phyloP scores from a whole-genome alignment of 1,140 invertebrate species.

The Goniozus legneri region DNA sequence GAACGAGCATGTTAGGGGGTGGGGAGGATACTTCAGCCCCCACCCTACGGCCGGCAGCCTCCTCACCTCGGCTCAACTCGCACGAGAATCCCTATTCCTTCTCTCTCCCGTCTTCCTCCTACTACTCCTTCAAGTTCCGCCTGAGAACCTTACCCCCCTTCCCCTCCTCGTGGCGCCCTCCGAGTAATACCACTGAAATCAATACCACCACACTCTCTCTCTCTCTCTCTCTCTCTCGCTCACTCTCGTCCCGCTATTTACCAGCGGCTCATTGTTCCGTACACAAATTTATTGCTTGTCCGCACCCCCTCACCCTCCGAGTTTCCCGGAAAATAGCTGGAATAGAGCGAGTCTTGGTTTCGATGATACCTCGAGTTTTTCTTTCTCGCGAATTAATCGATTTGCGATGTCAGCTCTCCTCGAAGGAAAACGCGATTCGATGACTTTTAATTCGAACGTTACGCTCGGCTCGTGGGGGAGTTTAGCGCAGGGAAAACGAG shows the following conservation, averaged over 20 bases:
- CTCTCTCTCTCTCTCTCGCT: too few species aligned
- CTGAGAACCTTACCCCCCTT: constrained; percentile 11
- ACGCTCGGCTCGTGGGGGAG: constrained; percentile 9
- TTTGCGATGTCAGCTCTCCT: too few species aligned
- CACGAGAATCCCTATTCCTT: constrained; percentile 6
- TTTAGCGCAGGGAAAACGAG: constrained; percentile 17
- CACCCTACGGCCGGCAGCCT: too few species aligned
- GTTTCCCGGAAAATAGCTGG: too few species aligned
- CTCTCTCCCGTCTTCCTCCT: neutral
- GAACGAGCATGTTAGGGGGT: constrained; percentile 40
- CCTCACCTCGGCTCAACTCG: too few species aligned
- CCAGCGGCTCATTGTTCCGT: constrained; percentile 38
- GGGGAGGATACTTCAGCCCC: constrained; percentile 31
- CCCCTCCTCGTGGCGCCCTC: constrained; percentile 4
- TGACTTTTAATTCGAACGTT: constrained; percentile 8
- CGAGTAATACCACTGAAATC: constrained; percentile 41
- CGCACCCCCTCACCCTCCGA: constrained; percentile 14
- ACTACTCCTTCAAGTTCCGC: constrained; percentile 2
- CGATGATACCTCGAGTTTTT: too few species aligned
- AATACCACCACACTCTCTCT: constrained; percentile 38
- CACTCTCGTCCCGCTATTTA: too few species aligned
- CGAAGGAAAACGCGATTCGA: constrained; percentile 1
- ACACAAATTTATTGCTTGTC: constrained; percentile 42
- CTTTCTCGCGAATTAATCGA: too few species aligned
- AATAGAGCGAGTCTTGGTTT: too few species aligned